Base-by-base conservation (phyloP, 2,797 vertebrate genomes). In the Molossus alvarezi region DNA sequence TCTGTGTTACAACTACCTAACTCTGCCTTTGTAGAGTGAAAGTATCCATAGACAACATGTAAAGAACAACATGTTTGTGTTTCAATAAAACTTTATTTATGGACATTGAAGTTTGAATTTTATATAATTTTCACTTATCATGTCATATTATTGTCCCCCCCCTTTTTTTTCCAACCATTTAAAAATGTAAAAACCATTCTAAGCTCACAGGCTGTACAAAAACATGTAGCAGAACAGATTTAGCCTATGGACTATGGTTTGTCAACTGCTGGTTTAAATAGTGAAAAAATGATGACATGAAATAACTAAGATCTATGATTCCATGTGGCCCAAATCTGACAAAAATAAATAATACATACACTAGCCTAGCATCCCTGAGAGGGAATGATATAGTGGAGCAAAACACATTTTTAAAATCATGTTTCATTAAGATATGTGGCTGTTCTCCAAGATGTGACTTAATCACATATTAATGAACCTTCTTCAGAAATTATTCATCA, bases 381-480 rank as follows among this genome's bases (percentile, higher is more conserved):
- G 20, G 71, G 25, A 83, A 80, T 76, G 85, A 87, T 27, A 41
- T 1, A 75, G 9, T 60, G 17, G 25, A 71, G 29, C 6, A 64
- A 94, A 58, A 41, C 7, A 37, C 1, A 73, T 91, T 92, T 93
- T 55, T 4, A 60, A 90, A 96, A 91, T 20, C 57, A 5, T 51
- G 76, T 93, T 93, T 95, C 64, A 77, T 67, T 55, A 89, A 51
- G 17, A 91, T 60, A 62, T 17, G 0, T 51, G 81, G 76, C 53
- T 91, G 14, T 58, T 97, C n/a, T 94, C 64, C 65, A 93, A 87
- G 33, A 37, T 45, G 14, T 73, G 87, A 81, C 58, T 62, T 8
- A 6, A 48, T 79, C 45, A 65, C 53, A 20, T 71, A 53, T 29
- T 79, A 73, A 86, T 82, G 51, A 75, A 27, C 17, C 9, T 71